Percentiles rank a stretch among this genome's conserved stretches.
These are phyloP conservation scores for Drosophila austrosaltans DNA, from an alignment of 2,888 invertebrate species.

Conservation along the genomic window DNA sequence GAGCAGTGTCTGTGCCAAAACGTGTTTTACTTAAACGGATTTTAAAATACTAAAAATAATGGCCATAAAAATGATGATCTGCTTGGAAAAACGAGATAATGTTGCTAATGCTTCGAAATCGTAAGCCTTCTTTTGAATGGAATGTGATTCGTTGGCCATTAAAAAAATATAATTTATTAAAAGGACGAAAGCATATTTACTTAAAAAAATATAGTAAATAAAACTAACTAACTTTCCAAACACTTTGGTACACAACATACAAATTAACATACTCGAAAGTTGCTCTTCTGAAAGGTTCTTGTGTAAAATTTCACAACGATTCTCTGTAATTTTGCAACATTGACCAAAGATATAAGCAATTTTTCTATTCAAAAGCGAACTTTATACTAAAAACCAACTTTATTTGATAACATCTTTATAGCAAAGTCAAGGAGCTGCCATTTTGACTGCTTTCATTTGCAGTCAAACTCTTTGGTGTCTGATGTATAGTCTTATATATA, in stretches of 20 bases:
- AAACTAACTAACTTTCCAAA: no score
- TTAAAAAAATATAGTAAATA: no score
- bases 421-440: neutral
- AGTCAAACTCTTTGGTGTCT: neutral
- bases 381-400: neutral
- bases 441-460: neutral
- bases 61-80: slow-evolving; percentile 9
- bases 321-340: neutral
- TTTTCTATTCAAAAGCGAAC: no score
- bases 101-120: neutral
- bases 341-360: neutral
- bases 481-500: neutral
- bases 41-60: slow-evolving; percentile 41
- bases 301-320: neutral
- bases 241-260: no score
- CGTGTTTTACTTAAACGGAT: slow-evolving; percentile 59
- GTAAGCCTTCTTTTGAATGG: neutral
- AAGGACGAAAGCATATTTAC: no score
- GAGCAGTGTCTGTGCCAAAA: slow-evolving; percentile 25
- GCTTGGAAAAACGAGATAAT: neutral
- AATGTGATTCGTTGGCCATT: neutral
- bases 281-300: neutral
- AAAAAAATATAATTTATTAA: neutral
- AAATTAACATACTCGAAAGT: no score
- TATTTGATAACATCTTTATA: no score